Evolutionary conservation across 2,888 invertebrate species (phyloP).

Genomic region (Heliothis peltigera): DNA sequence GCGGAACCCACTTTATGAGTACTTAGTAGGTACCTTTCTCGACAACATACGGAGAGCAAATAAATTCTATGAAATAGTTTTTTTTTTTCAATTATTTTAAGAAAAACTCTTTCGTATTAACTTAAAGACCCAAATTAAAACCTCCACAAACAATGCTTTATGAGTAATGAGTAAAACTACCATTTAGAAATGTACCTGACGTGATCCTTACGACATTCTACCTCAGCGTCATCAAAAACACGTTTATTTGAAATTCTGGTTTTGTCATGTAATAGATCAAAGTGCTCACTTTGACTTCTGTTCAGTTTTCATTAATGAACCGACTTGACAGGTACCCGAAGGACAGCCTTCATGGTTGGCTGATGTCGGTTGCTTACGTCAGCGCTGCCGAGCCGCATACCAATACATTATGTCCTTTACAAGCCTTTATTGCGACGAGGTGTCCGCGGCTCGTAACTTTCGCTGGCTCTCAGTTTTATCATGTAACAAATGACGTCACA

Average conservation of each 20-base stretch:
- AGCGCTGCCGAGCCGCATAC: neutral
- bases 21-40: neutral
- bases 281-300: slow-evolving; percentile 13
- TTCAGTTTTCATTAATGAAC: slow-evolving; percentile 10
- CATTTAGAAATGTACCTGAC: no score
- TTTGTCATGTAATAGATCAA: slow-evolving; percentile 14
- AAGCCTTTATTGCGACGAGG: neutral
- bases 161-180: no score
- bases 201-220: slow-evolving; percentile 5
- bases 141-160: no score
- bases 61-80: neutral
- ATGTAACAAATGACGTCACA: neutral
- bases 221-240: slow-evolving; percentile 28
- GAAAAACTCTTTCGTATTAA: neutral
- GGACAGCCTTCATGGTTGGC: neutral
- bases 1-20: neutral
- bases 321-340: neutral
- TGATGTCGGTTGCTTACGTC: neutral
- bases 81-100: neutral
- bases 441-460: neutral
- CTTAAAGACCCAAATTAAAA: no score
- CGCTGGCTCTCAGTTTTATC: neutral
- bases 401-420: neutral
- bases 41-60: neutral
- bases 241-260: slow-evolving; percentile 25